A percentile compares a stretch with the other conserved stretches of the same genome.
These are phyloP conservation scores for Porites divaricata DNA, from an alignment of 92 coral and sea anemone genomes.

Conservation along the genomic window DNA sequence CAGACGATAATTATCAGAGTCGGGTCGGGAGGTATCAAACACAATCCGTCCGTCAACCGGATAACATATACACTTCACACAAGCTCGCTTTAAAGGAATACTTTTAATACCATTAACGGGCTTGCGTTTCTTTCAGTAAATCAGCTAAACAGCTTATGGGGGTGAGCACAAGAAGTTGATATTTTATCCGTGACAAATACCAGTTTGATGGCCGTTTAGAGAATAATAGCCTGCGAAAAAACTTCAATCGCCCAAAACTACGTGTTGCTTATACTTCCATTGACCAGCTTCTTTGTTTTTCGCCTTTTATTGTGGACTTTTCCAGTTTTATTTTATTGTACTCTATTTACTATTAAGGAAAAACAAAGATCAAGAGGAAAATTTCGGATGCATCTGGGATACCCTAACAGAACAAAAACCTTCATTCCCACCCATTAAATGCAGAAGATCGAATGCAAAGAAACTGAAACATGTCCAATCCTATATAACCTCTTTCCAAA, in stretches of 20 bases:
- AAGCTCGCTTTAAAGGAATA: constrained; percentile 20
- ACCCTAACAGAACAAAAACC: constrained; percentile 22
- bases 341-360: not conserved
- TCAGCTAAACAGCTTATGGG: constrained; percentile 57
- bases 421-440: constrained; percentile 33
- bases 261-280: not conserved
- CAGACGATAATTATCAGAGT: constrained; percentile 38
- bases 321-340: not conserved
- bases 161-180: constrained; percentile 20
- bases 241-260: too few relatives aligned
- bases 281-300: not conserved
- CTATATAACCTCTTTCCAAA: not conserved
- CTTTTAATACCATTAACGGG: constrained; percentile 53
- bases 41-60: constrained; percentile 38
- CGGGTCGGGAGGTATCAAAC: constrained; percentile 25
- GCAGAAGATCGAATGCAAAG: not conserved
- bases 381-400: constrained; percentile 7
- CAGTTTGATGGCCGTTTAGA: constrained; percentile 13
- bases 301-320: not conserved
- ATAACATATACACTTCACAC: constrained; percentile 30
- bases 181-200: constrained; percentile 22
- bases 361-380: constrained; percentile 5
- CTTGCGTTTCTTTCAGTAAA: constrained; percentile 37
- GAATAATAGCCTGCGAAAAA: not conserved
- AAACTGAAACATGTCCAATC: not conserved